Percentiles rank a stretch among this genome's conserved stretches.
Conservation (phyloP, 35 echinoderm and acorn worm genomes). For the Stichopus chloronotus region DNA sequence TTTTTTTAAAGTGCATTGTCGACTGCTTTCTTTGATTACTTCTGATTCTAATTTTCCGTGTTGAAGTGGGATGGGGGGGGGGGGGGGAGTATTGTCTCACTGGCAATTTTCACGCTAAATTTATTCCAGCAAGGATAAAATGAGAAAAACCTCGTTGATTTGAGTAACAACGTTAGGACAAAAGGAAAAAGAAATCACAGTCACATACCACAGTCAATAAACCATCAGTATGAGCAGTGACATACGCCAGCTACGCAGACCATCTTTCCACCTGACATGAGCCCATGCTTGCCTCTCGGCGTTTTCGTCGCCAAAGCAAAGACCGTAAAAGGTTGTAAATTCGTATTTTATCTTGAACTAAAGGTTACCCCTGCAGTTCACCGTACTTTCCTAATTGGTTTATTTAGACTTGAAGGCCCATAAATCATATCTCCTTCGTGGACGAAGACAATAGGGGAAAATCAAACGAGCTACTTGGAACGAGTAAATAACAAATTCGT, state of each 20-base stretch:
- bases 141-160: too few relatives aligned
- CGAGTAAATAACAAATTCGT: neutral
- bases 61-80: too few relatives aligned
- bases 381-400: constrained; percentile 51
- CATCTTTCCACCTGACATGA: neutral
- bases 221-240: too few relatives aligned
- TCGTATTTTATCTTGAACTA: neutral
- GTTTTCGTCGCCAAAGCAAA: neutral
- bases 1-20: too few relatives aligned
- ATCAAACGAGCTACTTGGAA: constrained; percentile 11
- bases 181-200: too few relatives aligned
- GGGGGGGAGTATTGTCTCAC: too few relatives aligned
- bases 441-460: constrained; percentile 21
- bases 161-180: too few relatives aligned
- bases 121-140: too few relatives aligned
- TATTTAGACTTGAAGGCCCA: constrained; percentile 30
- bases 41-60: too few relatives aligned
- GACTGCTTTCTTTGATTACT: too few relatives aligned
- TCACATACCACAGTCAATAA: too few relatives aligned
- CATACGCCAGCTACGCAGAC: neutral
- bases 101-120: too few relatives aligned
- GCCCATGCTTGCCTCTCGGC: neutral
- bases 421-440: constrained; percentile 39
- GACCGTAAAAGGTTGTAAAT: constrained; percentile 1
- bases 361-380: constrained; percentile 4